Evolutionary conservation across 1,140 invertebrate species (phyloP).

Genomic region (Bombus soroeensis): DNA sequence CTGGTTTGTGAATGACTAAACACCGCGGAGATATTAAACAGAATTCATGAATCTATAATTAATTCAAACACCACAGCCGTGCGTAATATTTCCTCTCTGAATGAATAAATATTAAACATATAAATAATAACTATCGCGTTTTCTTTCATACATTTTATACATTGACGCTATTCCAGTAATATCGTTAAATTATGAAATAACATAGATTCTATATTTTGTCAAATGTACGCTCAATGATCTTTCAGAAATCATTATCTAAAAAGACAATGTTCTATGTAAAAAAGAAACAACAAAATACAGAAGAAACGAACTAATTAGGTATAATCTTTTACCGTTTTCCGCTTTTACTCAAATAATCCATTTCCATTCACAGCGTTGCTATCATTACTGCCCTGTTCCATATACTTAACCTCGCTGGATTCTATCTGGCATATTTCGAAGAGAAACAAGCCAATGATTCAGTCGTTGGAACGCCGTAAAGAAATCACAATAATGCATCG

Average conservation of each 20-base stretch:
- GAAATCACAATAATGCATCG: constrained; percentile 4
- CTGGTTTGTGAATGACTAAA: background rate
- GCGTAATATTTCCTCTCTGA: background rate
- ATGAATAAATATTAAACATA: background rate
- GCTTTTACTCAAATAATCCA: too few relatives aligned
- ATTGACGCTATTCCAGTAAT: background rate
- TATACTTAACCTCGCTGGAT: background rate
- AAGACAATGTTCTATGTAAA: background rate
- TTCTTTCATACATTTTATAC: too few relatives aligned
- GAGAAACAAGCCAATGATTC: background rate
- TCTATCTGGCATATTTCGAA: background rate
- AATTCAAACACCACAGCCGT: background rate
- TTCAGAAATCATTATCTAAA: background rate
- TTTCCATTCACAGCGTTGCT: too few relatives aligned
- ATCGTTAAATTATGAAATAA: background rate
- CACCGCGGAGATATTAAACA: background rate
- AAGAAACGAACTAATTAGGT: too few relatives aligned
- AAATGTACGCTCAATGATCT: too few relatives aligned
- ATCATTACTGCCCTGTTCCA: background rate
- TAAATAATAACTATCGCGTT: background rate
- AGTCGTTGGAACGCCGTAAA: background rate
- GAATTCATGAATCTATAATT: constrained; percentile 7
- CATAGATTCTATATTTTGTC: background rate
- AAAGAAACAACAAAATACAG: background rate
- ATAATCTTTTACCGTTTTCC: background rate